Conservation (phyloP, 2,888 invertebrate genomes). For the Liodrosophila aerea region DNA sequence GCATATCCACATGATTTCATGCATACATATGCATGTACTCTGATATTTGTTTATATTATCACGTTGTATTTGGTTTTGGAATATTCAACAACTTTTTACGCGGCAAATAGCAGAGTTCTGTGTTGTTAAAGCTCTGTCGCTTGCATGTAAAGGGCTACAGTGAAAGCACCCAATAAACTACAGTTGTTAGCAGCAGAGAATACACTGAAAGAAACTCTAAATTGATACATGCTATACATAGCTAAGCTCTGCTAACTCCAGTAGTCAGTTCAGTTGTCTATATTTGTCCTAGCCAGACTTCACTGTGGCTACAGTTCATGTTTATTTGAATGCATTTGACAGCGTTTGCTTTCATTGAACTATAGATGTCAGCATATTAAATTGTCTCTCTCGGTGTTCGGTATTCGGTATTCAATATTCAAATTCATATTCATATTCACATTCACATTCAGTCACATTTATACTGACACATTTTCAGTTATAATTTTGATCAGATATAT, state of each 20-base stretch:
- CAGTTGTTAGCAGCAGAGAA: no score
- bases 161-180: no score
- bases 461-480: no score
- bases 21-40: not conserved
- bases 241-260: no score
- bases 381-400: no score
- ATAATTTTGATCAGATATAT: no score
- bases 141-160: not conserved
- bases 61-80: conserved; percentile 10
- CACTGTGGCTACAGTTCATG: not conserved
- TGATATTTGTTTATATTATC: not conserved
- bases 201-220: no score
- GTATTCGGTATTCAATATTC: no score
- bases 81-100: conserved; percentile 15
- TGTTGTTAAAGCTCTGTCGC: conserved; percentile 5
- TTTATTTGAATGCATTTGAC: conserved; percentile 1
- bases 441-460: not conserved
- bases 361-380: no score
- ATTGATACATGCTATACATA: no score
- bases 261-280: no score
- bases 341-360: not conserved
- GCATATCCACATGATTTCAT: not conserved
- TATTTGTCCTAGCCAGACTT: no score
- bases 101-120: conserved; percentile 10
- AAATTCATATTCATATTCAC: not conserved